Evolutionary conservation across 2,888 invertebrate species (phyloP), one percentile per base, ranked within the genome.

Genomic region (Melitaea athalia): DNA sequence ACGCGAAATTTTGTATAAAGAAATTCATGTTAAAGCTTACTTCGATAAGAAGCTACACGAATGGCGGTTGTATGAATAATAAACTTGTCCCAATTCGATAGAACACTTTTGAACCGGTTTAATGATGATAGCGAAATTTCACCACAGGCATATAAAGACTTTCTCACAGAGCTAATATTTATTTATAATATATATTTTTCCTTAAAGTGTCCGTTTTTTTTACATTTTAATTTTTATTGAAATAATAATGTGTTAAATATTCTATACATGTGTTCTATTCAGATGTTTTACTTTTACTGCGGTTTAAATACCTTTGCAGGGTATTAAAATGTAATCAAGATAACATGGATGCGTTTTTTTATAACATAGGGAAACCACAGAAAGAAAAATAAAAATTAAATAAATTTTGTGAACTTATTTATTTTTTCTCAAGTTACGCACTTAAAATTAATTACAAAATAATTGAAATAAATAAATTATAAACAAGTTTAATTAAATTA

Each of bases 21-120:
- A 68, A 70, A 76, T 78, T 76, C 62, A 75, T 79, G 61, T 62
- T 79, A 70, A 69, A 68, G 73, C 70, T 75, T 75, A 73, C 75
- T 75, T 73, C 73, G 68, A 75, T 77, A 79, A 78, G 80, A 83
- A 80, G 80, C 77, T 79, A 79, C 78, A 79, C 83, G 81, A 81
- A 78, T 85, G 82, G 74, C 79, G 76, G 77, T 81, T 80, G 84
- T 82, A 76, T 84, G 84, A 83, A 85, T 85, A 82, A 83, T 80
- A 79, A 81, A 76, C 76, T 77, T 85, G 84, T 79, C 87, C 81
- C 84, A 88, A 83, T 89, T 88, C 81, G 78, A 84, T 77, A 79
- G 77, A 78, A 80, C 77, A 78, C 81, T 82, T 80, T 79, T 77
- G 76, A 87, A 89, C 91, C 89, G 88, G 92, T 91, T 85, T 79